phyloP scores from a whole-genome alignment of 2,113 vertebrate genomes.

The Strigops habroptila region DNA sequence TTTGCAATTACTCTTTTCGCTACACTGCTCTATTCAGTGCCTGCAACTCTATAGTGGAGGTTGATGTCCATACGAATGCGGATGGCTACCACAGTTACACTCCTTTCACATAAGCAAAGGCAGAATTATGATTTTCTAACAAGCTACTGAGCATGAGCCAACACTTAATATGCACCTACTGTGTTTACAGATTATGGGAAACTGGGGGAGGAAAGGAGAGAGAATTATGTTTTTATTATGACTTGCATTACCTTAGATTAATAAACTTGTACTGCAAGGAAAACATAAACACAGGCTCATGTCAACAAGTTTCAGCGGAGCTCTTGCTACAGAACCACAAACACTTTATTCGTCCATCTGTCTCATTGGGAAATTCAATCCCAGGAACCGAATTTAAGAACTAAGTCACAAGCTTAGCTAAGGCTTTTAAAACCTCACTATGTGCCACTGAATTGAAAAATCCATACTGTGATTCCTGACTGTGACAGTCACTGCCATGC shows the following conservation, averaged over 20 bases:
- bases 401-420: not conserved
- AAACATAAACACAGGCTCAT: not conserved
- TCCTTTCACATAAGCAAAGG: not conserved
- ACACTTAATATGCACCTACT: not conserved
- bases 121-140: not conserved
- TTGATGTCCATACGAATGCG: rapidly evolving
- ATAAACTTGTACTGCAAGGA: not conserved
- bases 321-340: not conserved
- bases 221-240: not conserved
- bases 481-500: not conserved
- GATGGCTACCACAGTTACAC: not conserved
- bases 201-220: not conserved
- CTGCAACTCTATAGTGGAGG: rapidly evolving
- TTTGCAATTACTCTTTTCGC: not conserved
- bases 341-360: not conserved
- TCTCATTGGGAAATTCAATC: not conserved
- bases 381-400: not conserved
- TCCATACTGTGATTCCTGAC: rapidly evolving
- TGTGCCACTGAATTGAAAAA: not conserved
- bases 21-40: too few species aligned
- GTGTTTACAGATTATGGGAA: not conserved
- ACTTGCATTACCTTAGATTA: not conserved
- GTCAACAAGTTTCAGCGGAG: not conserved
- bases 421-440: not conserved
- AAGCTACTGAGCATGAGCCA: not conserved